phyloP scores from a whole-genome alignment of 2,888 invertebrate species.

The Parapristionchus giblindavisi region DNA sequence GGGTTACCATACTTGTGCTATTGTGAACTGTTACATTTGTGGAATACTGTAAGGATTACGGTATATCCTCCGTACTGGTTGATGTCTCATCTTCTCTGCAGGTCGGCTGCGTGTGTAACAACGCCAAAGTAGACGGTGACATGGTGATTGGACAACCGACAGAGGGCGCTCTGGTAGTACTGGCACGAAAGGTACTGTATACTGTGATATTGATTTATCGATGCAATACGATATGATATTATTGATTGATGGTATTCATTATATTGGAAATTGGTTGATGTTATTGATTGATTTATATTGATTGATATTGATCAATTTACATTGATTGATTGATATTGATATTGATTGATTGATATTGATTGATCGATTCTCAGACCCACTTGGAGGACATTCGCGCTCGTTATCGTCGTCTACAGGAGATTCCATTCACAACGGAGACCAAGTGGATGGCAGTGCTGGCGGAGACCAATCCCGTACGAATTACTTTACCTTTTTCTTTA shows the following conservation, averaged over 20 bases:
- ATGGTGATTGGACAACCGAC: conserved; percentile 92
- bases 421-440: conserved; percentile 95
- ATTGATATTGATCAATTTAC: no score
- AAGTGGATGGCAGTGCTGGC: conserved; percentile 96
- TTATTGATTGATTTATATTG: no score
- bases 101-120: conserved; percentile 89
- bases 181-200: conserved; percentile 81
- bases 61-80: conserved; percentile 45
- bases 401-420: conserved; percentile 76
- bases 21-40: neutral
- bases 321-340: no score
- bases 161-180: conserved; percentile 92
- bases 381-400: conserved; percentile 78
- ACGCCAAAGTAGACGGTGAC: conserved; percentile 85
- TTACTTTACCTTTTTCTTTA: neutral
- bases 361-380: conserved; percentile 82
- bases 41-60: neutral
- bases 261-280: no score
- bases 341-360: no score
- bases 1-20: neutral
- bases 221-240: neutral
- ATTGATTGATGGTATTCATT: no score
- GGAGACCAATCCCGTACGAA: conserved; percentile 24
- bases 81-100: conserved; percentile 53
- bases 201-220: neutral